Evolutionary conservation across 2,888 invertebrate species (phyloP), one percentile per base, ranked within the genome.

Genomic region (Hydropsyche betteni): DNA sequence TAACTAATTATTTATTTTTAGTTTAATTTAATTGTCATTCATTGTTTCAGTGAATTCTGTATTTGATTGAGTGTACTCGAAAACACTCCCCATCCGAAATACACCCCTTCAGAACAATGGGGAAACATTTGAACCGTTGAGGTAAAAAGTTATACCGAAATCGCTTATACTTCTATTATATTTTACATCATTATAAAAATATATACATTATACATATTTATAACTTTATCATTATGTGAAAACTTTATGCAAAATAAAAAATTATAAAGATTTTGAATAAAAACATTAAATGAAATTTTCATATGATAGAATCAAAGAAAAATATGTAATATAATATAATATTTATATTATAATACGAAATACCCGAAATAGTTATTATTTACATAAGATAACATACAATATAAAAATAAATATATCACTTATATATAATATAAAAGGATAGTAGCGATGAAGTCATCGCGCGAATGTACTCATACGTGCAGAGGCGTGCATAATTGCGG

Each of bases 111-210:
- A 36, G 61, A 68, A 77, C 77, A 77, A 79, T 69, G 74, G 77
- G 74, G 74, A 76, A 68, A 72, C 76, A 75, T 79, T 79, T 79
- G 75, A 79, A 79, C 76, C 75, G 77, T 69, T 79, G 79, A 79
- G 79, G 79, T 79, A 79, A 79, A 79, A 79, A 79, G 79, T 77
- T 79, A 79, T 74, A 76, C 79, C 74, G 69, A 76, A 79, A 78
- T 76, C 79, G 77, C 75, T 78, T 78, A 76, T 61, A 44, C 58
- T 36, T 55, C 69, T 55, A 55, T 55, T 55, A 24, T 55, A 24
- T 55, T 55, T n/a, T 44, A 44, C 4, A 12, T 16, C 12, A 55
- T 55, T 55, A 16, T 55, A 1, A 55, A 55, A 55, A 55, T 55
- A 4, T 55, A n/a, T 16, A 55, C 12, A 55, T 6, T 55, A 55